These are phyloP conservation scores for Pseudobourletiella spinata DNA, from an alignment of 1,140 invertebrate genomes.

Conservation along the genomic window DNA sequence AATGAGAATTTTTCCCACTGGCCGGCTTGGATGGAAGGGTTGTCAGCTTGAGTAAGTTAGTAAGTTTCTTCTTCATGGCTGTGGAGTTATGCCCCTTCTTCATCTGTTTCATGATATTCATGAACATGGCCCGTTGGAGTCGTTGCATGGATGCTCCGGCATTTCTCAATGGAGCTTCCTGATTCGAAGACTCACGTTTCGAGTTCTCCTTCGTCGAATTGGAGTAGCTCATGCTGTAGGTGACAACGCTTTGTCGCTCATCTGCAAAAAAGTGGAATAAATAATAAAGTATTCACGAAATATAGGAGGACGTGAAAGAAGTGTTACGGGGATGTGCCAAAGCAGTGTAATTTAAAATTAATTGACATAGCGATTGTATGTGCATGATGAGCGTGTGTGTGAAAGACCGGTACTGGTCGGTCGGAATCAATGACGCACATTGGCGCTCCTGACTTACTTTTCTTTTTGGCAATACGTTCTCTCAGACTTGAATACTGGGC, in stretches of 20 bases:
- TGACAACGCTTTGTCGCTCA: neutral
- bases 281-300: neutral
- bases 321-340: too few species aligned
- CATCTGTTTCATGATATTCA: neutral
- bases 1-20: neutral
- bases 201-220: constrained; percentile 6
- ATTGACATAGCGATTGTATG: too few species aligned
- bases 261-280: neutral
- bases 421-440: too few species aligned
- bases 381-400: too few species aligned
- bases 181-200: constrained; percentile 1
- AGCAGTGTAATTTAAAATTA: too few species aligned
- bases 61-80: neutral
- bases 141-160: neutral
- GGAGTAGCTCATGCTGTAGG: neutral
- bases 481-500: constrained; percentile 31
- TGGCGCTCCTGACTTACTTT: constrained; percentile 20
- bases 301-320: neutral
- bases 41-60: neutral
- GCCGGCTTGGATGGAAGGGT: neutral
- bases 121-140: constrained; percentile 2
- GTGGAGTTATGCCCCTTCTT: constrained; percentile 3
- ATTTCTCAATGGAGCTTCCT: neutral
- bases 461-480: constrained; percentile 33
- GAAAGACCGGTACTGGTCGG: too few species aligned